Conservation (phyloP, 2,113 vertebrate species). For the Malurus melanocephalus region DNA sequence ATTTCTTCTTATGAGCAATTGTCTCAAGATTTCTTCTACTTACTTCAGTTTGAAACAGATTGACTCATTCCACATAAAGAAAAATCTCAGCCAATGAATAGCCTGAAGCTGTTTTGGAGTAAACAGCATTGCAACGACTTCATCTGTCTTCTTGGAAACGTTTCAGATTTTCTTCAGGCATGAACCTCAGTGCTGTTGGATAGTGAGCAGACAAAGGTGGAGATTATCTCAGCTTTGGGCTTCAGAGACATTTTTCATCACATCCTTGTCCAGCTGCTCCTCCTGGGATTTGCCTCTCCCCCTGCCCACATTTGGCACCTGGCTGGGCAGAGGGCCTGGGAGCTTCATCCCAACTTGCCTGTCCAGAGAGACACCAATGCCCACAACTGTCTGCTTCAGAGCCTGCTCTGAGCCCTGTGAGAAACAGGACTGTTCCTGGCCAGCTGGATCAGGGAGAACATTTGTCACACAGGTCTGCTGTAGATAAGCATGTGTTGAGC, state of each 20-base stretch:
- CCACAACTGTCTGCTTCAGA: neutral
- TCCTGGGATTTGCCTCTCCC: neutral
- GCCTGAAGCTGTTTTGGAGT: neutral
- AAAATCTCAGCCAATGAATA: neutral
- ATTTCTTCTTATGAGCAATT: neutral
- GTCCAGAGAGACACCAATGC: neutral
- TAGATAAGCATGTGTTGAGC: neutral
- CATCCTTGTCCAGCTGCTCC: neutral
- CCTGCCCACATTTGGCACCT: neutral
- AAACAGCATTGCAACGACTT: neutral
- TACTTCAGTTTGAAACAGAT: neutral
- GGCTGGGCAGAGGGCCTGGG: neutral
- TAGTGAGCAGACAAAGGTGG: neutral
- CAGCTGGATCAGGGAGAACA: no score
- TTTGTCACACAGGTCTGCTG: neutral
- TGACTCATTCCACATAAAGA: slow-evolving; percentile 28
- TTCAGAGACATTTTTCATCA: neutral
- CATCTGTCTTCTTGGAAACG: neutral
- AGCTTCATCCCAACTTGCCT: neutral
- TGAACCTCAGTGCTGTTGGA: neutral
- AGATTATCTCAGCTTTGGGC: neutral
- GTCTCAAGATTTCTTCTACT: neutral
- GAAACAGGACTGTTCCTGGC: neutral
- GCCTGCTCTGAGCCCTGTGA: neutral
- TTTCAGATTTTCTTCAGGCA: neutral